Conservation (phyloP, 2,797 vertebrate species). For the Chiloscyllium punctatum region DNA sequence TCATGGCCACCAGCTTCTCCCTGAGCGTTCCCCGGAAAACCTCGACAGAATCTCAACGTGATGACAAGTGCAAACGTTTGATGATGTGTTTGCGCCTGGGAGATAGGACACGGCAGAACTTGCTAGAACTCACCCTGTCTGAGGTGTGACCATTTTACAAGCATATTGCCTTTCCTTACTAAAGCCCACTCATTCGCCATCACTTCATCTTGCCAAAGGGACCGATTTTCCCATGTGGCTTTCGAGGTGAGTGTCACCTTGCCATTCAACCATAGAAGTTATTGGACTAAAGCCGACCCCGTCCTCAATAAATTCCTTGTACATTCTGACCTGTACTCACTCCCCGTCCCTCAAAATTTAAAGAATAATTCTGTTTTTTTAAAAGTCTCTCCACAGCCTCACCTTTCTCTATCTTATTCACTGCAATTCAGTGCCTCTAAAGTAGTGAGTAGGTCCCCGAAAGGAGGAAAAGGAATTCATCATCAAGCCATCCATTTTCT, state of each 20-base stretch:
- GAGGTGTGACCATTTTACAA: not conserved
- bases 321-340: not conserved
- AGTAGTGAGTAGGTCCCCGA: no score
- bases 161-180: not conserved
- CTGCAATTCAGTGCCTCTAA: not conserved
- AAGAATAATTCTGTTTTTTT: not conserved
- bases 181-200: not conserved
- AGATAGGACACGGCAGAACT: not conserved
- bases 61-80: not conserved
- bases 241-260: not conserved
- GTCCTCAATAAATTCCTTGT: not conserved
- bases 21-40: not conserved
- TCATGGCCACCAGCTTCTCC: not conserved
- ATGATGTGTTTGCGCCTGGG: no score
- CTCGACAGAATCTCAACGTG: not conserved
- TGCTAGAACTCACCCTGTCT: not conserved
- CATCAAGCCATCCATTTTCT: not conserved
- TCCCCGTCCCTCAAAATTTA: not conserved
- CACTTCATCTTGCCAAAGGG: no score
- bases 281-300: not conserved
- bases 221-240: not conserved
- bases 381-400: not conserved
- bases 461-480: not conserved
- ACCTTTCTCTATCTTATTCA: not conserved
- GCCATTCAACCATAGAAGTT: no score